These are phyloP conservation scores for Neodon shergylaensis DNA, from an alignment of 2,113 vertebrate species.

Conservation along the genomic window DNA sequence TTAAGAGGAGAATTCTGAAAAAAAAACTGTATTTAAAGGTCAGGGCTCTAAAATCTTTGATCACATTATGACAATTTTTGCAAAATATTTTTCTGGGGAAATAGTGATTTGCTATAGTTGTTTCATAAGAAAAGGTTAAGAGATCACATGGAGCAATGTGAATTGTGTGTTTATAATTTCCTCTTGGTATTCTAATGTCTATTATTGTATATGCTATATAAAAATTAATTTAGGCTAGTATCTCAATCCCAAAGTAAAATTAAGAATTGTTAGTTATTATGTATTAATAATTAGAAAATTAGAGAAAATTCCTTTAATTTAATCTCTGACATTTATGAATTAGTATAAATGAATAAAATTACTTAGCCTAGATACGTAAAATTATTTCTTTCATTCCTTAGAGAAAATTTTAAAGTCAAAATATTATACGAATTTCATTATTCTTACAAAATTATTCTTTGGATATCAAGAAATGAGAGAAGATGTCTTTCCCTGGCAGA, in stretches of 20 bases:
- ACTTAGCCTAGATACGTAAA: not conserved
- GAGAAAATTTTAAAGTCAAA: not conserved
- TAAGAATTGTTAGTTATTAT: not conserved
- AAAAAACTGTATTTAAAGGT: too few relatives aligned
- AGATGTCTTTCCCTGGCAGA: not conserved
- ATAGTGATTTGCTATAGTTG: too few relatives aligned
- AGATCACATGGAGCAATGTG: too few relatives aligned
- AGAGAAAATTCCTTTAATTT: not conserved
- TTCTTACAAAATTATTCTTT: not conserved
- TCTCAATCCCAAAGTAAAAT: not conserved
- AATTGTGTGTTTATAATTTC: too few relatives aligned
- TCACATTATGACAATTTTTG: too few relatives aligned
- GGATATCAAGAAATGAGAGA: not conserved
- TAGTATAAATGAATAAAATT: not conserved
- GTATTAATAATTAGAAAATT: not conserved
- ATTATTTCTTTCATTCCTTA: not conserved
- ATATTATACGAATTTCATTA: not conserved
- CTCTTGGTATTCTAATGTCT: too few relatives aligned
- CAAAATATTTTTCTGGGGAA: too few relatives aligned
- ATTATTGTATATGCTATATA: not conserved
- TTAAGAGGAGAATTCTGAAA: too few relatives aligned
- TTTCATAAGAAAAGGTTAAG: too few relatives aligned
- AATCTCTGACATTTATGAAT: not conserved
- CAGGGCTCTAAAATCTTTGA: too few relatives aligned
- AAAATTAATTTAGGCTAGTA: too few relatives aligned